These are phyloP conservation scores for Aplodontia rufa DNA, from an alignment of 2,113 vertebrate species.

Conservation along the genomic window DNA sequence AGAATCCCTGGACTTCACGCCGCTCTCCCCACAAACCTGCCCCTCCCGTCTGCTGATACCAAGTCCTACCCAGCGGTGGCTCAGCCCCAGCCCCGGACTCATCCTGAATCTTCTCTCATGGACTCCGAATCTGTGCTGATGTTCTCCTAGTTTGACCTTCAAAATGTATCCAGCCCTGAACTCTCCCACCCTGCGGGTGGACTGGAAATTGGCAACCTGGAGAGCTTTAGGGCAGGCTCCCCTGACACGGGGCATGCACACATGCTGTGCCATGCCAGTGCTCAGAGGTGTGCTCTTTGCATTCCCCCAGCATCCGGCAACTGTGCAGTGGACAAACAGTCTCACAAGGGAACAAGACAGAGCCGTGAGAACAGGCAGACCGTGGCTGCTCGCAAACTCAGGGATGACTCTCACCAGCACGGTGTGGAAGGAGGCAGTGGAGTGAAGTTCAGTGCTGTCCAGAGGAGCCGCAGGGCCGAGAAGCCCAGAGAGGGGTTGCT, in stretches of 20 bases:
- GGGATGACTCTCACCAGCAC: neutral
- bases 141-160: neutral
- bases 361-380: neutral
- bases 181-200: neutral
- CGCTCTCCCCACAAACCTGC: neutral
- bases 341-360: fast-evolving
- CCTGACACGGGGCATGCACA: neutral
- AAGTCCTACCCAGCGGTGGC: neutral
- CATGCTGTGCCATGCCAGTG: no score
- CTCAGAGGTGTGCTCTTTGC: no score
- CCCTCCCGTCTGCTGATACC: neutral
- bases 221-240: neutral
- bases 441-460: no score
- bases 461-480: neutral
- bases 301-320: neutral
- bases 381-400: neutral
- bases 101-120: neutral
- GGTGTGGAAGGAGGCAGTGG: neutral
- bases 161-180: neutral
- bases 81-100: neutral
- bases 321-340: neutral
- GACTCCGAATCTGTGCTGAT: neutral
- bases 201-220: no score
- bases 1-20: neutral
- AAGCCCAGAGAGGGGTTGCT: neutral